These are phyloP conservation scores for Erythrocebus patas DNA, from an alignment of 2,113 vertebrate genomes.

Conservation along the genomic window DNA sequence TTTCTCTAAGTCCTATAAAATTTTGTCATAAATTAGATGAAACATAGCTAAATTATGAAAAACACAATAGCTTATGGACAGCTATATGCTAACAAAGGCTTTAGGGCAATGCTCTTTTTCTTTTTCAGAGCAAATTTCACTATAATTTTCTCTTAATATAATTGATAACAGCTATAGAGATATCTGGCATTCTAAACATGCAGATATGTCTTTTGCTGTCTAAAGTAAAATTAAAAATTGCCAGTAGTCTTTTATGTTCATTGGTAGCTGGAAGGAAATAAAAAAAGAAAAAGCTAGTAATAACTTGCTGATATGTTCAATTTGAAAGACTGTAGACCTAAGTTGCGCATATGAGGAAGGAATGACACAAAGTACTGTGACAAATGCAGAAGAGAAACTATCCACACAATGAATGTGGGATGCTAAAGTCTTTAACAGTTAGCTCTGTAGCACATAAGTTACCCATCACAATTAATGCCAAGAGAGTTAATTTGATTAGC, in stretches of 20 bases:
- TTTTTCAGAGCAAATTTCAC: slow-evolving; percentile 68
- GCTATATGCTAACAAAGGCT: slow-evolving; percentile 71
- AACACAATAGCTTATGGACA: slow-evolving; percentile 52
- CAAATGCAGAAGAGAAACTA: neutral
- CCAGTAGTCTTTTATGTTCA: slow-evolving; percentile 79
- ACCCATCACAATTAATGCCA: neutral
- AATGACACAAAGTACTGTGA: neutral
- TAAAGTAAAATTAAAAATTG: slow-evolving; percentile 82
- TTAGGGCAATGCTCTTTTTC: slow-evolving; percentile 35
- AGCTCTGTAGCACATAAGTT: neutral
- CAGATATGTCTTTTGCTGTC: slow-evolving; percentile 80
- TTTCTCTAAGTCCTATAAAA: slow-evolving; percentile 27
- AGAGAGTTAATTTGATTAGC: neutral
- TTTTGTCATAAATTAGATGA: slow-evolving; percentile 61
- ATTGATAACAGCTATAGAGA: slow-evolving; percentile 83
- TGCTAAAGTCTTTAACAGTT: neutral
- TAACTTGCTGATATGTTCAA: slow-evolving; percentile 68
- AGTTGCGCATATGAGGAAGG: slow-evolving; percentile 36
- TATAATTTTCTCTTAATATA: slow-evolving; percentile 81
- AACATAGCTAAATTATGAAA: slow-evolving; percentile 38
- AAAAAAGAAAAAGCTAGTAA: slow-evolving; percentile 59
- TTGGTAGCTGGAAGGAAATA: slow-evolving; percentile 76
- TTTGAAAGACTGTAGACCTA: slow-evolving; percentile 66
- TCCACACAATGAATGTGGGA: neutral
- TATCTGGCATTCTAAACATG: slow-evolving; percentile 84